Percentiles rank a stretch among this genome's conserved stretches.
Evolutionary conservation across 1,140 invertebrate genomes (phyloP).

Genomic region (Psix sp.): DNA sequence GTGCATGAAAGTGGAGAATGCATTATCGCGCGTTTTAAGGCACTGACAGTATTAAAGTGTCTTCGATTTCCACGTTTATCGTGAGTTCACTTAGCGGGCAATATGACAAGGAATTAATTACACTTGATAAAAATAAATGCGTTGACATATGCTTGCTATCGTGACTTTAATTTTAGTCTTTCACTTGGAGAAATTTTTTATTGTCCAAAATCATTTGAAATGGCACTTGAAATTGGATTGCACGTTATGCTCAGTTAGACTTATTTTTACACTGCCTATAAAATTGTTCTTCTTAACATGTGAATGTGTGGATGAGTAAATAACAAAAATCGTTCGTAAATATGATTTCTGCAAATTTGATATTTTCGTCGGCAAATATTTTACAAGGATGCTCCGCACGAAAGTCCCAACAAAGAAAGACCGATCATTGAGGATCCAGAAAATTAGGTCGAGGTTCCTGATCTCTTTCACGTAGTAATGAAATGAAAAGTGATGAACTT

Average conservation of each 20-base stretch:
- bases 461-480: conserved; percentile 22
- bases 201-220: too few species aligned
- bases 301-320: too few species aligned
- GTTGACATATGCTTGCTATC: too few species aligned
- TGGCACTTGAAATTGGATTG: too few species aligned
- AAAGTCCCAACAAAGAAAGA: conserved; percentile 24
- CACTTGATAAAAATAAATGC: conserved; percentile 5
- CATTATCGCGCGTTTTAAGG: conserved; percentile 5
- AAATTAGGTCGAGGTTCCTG: conserved; percentile 37
- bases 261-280: too few species aligned
- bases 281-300: too few species aligned
- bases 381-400: conserved; percentile 27
- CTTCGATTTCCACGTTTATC: conserved; percentile 6
- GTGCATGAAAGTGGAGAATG: conserved; percentile 16
- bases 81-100: neutral
- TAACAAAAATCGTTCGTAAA: too few species aligned
- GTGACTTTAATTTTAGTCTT: conserved; percentile 5
- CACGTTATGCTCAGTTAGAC: too few species aligned
- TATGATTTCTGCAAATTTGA: too few species aligned
- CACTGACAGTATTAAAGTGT: conserved; percentile 8
- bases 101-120: conserved; percentile 13
- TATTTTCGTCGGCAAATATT: conserved; percentile 15
- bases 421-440: conserved; percentile 19
- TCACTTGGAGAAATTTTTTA: conserved; percentile 18
- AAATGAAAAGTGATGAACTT: conserved; percentile 45